Evolutionary conservation across 1,140 invertebrate genomes (phyloP), one percentile per base, ranked within the genome.

Genomic region (Cyclina sinensis): DNA sequence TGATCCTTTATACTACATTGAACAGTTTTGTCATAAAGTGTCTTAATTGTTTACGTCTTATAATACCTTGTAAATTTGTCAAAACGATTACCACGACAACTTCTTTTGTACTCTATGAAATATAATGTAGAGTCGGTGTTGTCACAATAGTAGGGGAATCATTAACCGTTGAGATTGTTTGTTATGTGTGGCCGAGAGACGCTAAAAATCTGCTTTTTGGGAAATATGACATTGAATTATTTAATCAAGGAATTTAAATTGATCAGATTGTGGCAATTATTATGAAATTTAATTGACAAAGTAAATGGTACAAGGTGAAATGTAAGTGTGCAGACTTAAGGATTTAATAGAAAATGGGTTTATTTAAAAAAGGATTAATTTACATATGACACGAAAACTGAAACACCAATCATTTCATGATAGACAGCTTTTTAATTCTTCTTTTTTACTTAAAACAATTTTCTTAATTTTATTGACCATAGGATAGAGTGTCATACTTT

Each of bases 61-160:
- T 35, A 83, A 83, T 68, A 43, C 30, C n/a, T 35, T 70, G 82
- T 54, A 84, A 39, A 84, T 70, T 84, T 84, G 82, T 84, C 14
- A 84, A 84, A 84, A 73, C 27, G 82, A 84, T 84, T 84, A 70
- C 82, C 82, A 5, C 70, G 82, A 74, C 82, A 84, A 84, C 82
- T 37, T 32, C n/a, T 57, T 39, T 79, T 51, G 43, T 57, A 80
- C 35, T 37, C 14, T 1, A 32, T 35, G 7, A 62, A 39, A 21
- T 81, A 32, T 65, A 65, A 81, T 65, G 39, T 21, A 70, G 24
- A 39, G 65, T 39, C 32, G 32, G 18, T 39, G 14, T 37, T 1
- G 24, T 70, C 65, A 18, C 65, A 37, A 70, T 37, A 30, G 39
- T 27, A 32, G 32, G 24, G 39, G 27, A 30, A 30, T 32, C 27